A percentile compares a stretch with the other conserved stretches of the same genome.
These are phyloP conservation scores for Eupsittula cactorum DNA, from an alignment of 2,113 vertebrate species.

Conservation along the genomic window DNA sequence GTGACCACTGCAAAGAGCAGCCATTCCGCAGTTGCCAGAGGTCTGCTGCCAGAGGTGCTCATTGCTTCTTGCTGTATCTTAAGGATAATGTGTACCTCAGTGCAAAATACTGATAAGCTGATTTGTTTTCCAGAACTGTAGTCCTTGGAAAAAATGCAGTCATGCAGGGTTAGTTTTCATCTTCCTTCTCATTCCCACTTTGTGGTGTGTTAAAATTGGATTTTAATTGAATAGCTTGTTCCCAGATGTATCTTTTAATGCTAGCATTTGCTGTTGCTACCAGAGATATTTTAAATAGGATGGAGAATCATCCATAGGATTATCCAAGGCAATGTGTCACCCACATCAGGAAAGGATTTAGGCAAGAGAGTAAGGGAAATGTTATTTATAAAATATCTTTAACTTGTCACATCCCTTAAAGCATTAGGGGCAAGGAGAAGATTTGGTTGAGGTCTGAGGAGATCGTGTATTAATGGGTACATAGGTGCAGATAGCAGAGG, in stretches of 20 bases:
- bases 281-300: background rate
- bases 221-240: conserved; percentile 6
- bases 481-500: background rate
- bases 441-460: background rate
- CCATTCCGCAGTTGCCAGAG: accelerated
- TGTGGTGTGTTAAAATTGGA: background rate
- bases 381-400: background rate
- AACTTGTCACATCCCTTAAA: background rate
- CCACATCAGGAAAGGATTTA: background rate
- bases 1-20: background rate
- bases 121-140: background rate
- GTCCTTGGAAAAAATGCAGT: background rate
- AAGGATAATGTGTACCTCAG: accelerated
- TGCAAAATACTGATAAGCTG: background rate
- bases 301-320: background rate
- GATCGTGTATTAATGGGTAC: background rate
- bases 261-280: background rate
- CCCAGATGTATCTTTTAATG: background rate
- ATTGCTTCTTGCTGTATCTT: accelerated
- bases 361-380: background rate
- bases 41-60: background rate
- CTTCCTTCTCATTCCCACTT: background rate
- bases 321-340: background rate
- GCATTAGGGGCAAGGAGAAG: background rate
- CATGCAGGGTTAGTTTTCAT: background rate